These are phyloP conservation scores for Spodoptera littoralis DNA, from an alignment of 2,888 invertebrate genomes.

Conservation along the genomic window DNA sequence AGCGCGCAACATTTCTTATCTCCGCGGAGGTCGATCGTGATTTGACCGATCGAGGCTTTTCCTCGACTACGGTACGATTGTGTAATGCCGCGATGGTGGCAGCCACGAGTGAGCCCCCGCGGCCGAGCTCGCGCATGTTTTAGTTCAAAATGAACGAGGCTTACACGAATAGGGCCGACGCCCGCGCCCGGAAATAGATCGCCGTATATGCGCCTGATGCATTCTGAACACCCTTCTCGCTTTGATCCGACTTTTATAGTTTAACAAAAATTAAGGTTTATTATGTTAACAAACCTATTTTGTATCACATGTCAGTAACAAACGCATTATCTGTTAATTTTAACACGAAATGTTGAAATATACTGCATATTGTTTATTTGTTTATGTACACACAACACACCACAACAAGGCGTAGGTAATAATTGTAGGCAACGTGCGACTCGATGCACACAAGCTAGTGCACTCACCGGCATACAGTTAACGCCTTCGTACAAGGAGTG, in stretches of 20 bases:
- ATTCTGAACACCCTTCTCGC: constrained; percentile 80
- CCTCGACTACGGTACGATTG: constrained; percentile 79
- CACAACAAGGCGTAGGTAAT: constrained; percentile 62
- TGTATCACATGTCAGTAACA: constrained; percentile 39
- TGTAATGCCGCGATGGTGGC: constrained; percentile 87
- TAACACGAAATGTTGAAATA: constrained; percentile 49
- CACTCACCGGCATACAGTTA: constrained; percentile 84
- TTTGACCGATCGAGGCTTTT: constrained; percentile 76
- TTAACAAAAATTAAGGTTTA: constrained; percentile 60
- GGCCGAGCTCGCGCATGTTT: constrained; percentile 88
- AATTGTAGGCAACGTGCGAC: constrained; percentile 68
- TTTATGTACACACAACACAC: constrained; percentile 62
- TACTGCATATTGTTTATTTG: constrained; percentile 57
- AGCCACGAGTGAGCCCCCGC: constrained; percentile 89
- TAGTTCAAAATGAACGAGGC: constrained; percentile 84
- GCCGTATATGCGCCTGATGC: constrained; percentile 80
- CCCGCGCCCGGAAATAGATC: constrained; percentile 87
- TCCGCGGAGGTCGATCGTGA: constrained; percentile 70
- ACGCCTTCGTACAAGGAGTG: constrained; percentile 85
- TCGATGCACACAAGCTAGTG: constrained; percentile 70
- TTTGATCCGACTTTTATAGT: constrained; percentile 76
- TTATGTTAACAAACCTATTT: constrained; percentile 55
- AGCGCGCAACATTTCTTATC: constrained; percentile 69
- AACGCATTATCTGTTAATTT: constrained; percentile 48
- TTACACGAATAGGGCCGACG: constrained; percentile 83